A percentile compares a stretch with the other conserved stretches of the same genome.
phyloP scores from a whole-genome alignment of 2,888 invertebrate species.

The Protophormia terraenovae region DNA sequence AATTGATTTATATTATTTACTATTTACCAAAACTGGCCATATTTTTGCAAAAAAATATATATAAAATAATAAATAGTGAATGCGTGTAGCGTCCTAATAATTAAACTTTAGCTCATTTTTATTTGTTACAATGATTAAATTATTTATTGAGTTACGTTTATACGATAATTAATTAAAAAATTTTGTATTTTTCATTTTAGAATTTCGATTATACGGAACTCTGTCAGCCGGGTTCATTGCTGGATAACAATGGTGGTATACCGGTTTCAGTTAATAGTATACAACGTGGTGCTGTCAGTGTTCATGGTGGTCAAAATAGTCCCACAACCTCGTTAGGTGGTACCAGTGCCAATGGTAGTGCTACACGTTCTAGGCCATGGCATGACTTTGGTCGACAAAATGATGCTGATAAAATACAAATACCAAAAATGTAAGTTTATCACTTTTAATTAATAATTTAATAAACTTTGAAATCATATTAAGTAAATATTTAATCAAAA shows the following conservation, averaged over 20 bases:
- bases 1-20: slow-evolving; percentile 3
- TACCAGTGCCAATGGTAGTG: slow-evolving; percentile 84
- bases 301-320: slow-evolving; percentile 82
- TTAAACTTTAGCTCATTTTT: slow-evolving; percentile 8
- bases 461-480: too few relatives aligned
- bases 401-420: slow-evolving; percentile 97
- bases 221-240: slow-evolving; percentile 86
- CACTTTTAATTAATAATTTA: background rate
- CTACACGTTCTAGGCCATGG: slow-evolving; percentile 92
- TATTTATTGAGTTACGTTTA: background rate
- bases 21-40: slow-evolving; percentile 59
- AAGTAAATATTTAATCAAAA: too few relatives aligned
- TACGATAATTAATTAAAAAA: background rate
- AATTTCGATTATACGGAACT: slow-evolving; percentile 96
- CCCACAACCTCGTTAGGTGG: slow-evolving; percentile 82
- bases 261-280: slow-evolving; percentile 82
- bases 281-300: slow-evolving; percentile 82
- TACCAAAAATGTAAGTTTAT: slow-evolving; percentile 96
- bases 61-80: slow-evolving; percentile 31
- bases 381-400: slow-evolving; percentile 97
- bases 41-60: slow-evolving; percentile 14
- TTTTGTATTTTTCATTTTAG: slow-evolving; percentile 82
- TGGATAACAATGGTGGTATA: slow-evolving; percentile 83
- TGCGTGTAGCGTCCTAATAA: slow-evolving; percentile 66
- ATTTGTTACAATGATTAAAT: background rate